phyloP scores from a whole-genome alignment of 2,797 vertebrate genomes.

The Paguma larvata region DNA sequence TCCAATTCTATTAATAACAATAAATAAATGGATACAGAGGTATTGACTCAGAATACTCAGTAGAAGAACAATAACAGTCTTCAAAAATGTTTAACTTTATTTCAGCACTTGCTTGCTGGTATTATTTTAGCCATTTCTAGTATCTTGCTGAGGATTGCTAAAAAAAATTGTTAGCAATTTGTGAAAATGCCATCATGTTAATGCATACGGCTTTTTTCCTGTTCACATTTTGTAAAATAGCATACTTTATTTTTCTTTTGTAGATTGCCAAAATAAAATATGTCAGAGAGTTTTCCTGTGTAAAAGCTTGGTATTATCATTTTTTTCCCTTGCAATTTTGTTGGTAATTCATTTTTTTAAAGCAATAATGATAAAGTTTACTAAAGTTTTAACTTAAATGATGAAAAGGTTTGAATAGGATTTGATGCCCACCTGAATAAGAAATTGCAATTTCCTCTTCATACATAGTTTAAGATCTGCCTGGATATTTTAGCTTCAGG shows the following conservation, averaged over 20 bases:
- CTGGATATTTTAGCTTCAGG: not conserved
- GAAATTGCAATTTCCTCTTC: not conserved
- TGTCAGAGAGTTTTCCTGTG: not conserved
- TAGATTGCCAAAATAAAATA: slow-evolving; percentile 50
- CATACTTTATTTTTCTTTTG: slow-evolving; percentile 43
- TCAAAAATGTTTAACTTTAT: slow-evolving; percentile 44
- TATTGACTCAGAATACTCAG: not conserved
- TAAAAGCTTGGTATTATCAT: slow-evolving; percentile 31
- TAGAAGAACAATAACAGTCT: slow-evolving; percentile 12
- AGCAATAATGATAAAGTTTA: slow-evolving; percentile 19
- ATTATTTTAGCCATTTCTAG: slow-evolving; percentile 37
- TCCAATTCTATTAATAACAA: slow-evolving; percentile 27
- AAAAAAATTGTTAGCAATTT: slow-evolving; percentile 58
- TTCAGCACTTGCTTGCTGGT: not conserved
- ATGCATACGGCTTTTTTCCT: slow-evolving; percentile 48
- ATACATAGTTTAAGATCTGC: slow-evolving; percentile 34
- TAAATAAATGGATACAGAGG: not conserved
- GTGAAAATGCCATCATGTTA: slow-evolving; percentile 64
- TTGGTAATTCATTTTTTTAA: slow-evolving; percentile 42
- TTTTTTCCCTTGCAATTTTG: slow-evolving; percentile 6
- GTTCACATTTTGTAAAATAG: slow-evolving; percentile 58
- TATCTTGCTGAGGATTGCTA: slow-evolving; percentile 5
- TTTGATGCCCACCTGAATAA: not conserved
- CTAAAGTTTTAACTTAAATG: slow-evolving; percentile 29
- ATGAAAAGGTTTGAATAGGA: not conserved